Base-by-base conservation (phyloP, 1,140 invertebrate species). In the Eriocheir sinensis region DNA sequence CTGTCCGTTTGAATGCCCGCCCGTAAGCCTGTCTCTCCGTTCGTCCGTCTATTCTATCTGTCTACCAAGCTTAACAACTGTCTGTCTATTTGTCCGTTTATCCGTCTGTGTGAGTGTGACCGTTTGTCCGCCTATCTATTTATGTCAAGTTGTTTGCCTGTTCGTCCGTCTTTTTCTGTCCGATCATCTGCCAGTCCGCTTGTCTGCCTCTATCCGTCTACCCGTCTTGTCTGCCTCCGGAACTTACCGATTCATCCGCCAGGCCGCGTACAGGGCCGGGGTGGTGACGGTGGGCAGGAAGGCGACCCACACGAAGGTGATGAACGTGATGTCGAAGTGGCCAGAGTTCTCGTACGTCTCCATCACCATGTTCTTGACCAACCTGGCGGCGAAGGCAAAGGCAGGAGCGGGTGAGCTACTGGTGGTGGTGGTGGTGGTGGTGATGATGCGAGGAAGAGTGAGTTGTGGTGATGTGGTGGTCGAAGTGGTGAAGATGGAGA, bases 341-440 rank as follows among this genome's bases (percentile, higher is more conserved):
- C 93, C 93, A 48, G 93, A 94, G 41, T 94, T 94, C 36, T 94
- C 93, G 60, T 94, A 94, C 30, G 93, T 94, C 93, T 94, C 93
- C 53, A 89, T 15, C 86, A 94, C 93, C 93, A 94, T 89, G 60
- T 94, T 94, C 36, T 79, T 94, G 40, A 94, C 93, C 85, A 94
- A 79, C 86, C 93, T 94, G 93, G 3, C 34, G 60, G 30, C 4
- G n/a, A 81, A 27, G 91, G 86, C n/a, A n/a, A n/a, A 89, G 41
- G 44, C 12, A 53, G 41, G 53, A 3, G 9, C 21, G 9, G 88
- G 44, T 48, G 40, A 89, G 44, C 40, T 8, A 12, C 85, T 36
- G 48, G 15, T 34, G 30, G 48, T 21, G 21, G 4, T 30, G n/a
- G 36, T 88, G 85, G 27, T 30, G 34, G 85, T 40, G 85, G 15